Conservation (phyloP, 2,113 vertebrate genomes). For the Fukomys damarensis region DNA sequence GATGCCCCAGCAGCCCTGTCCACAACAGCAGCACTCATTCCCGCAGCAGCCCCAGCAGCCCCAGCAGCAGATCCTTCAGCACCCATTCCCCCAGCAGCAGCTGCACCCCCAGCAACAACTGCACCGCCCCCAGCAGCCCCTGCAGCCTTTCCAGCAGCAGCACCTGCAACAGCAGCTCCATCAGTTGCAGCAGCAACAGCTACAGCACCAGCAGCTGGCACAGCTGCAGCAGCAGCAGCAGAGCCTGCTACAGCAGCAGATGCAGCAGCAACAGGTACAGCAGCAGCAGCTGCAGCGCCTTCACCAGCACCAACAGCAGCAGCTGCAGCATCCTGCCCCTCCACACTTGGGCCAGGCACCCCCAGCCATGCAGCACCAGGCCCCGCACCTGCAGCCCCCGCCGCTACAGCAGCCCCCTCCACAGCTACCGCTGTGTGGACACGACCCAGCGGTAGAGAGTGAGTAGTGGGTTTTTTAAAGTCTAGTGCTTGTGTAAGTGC, state of each 20-base stretch:
- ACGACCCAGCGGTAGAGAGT: slow-evolving; percentile 94
- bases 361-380: slow-evolving; percentile 87
- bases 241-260: slow-evolving; percentile 82
- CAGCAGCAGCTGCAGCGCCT: slow-evolving; percentile 80
- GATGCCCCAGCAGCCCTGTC: slow-evolving; percentile 76
- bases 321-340: slow-evolving; percentile 84
- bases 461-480: slow-evolving; percentile 81
- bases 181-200: slow-evolving; percentile 87
- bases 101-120: slow-evolving; percentile 88
- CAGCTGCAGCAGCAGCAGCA: slow-evolving; percentile 87
- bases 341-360: slow-evolving; percentile 82
- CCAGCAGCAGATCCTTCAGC: slow-evolving; percentile 81
- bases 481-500: neutral
- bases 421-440: slow-evolving; percentile 93
- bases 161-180: slow-evolving; percentile 88
- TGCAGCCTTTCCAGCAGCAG: slow-evolving; percentile 89
- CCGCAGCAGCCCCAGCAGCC: slow-evolving; percentile 75
- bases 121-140: slow-evolving; percentile 90
- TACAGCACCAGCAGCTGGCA: slow-evolving; percentile 88
- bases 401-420: slow-evolving; percentile 71
- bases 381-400: slow-evolving; percentile 86
- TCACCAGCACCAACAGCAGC: slow-evolving; percentile 86
- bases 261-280: slow-evolving; percentile 67
- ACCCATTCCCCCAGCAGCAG: slow-evolving; percentile 85
- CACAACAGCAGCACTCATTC: slow-evolving; percentile 87